Evolutionary conservation across 1,140 invertebrate species (phyloP).

Genomic region (Idris sp.): DNA sequence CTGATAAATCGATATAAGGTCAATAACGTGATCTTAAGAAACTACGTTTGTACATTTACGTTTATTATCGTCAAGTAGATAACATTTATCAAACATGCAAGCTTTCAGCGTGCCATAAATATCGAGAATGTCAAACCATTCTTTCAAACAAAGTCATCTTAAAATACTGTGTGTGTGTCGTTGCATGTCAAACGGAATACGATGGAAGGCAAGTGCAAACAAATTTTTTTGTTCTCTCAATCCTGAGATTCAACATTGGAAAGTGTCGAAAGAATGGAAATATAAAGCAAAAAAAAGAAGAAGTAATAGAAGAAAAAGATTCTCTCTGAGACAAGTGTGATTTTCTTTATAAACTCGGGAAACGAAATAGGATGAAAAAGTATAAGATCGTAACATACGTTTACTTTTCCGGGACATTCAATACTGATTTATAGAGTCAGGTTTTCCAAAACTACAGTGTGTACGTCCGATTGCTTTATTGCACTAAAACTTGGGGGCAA

Average conservation of each 20-base stretch:
- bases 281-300: slow-evolving; percentile 45
- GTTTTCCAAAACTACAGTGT: slow-evolving; percentile 25
- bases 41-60: slow-evolving; percentile 34
- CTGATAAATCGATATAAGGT: slow-evolving; percentile 42
- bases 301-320: no score
- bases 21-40: slow-evolving; percentile 35
- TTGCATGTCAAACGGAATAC: slow-evolving; percentile 54
- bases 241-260: slow-evolving; percentile 21
- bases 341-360: slow-evolving; percentile 41
- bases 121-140: slow-evolving; percentile 40
- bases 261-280: slow-evolving; percentile 31
- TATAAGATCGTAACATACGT: slow-evolving; percentile 27
- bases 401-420: slow-evolving; percentile 40
- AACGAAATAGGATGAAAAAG: slow-evolving; percentile 23
- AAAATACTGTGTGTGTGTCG: slow-evolving; percentile 49
- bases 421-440: slow-evolving; percentile 34
- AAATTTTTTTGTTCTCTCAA: slow-evolving; percentile 34
- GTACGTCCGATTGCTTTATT: slow-evolving; percentile 18
- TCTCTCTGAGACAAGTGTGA: slow-evolving; percentile 37
- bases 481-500: no score
- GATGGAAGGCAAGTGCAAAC: slow-evolving; percentile 46
- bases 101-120: slow-evolving; percentile 44
- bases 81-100: slow-evolving; percentile 58
- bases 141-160: slow-evolving; percentile 48
- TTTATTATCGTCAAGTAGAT: slow-evolving; percentile 46